Evolutionary conservation across 2,113 vertebrate species (phyloP), one percentile per base, ranked within the genome.

Genomic region (Lycocorax pyrrhopterus): DNA sequence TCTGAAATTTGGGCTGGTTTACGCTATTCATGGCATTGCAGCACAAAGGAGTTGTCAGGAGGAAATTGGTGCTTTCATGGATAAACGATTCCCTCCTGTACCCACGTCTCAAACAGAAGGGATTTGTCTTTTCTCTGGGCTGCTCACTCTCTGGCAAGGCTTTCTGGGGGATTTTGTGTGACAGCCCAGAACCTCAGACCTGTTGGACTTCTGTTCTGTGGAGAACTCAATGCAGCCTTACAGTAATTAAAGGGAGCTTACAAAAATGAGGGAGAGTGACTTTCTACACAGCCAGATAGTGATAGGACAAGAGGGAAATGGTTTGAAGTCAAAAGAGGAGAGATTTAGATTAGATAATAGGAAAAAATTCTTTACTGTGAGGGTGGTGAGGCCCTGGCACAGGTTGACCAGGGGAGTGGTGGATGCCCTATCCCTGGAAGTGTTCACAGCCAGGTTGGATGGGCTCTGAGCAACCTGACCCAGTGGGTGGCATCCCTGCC

Each of bases 1-100:
- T 43, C 68, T 46, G 56, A 53, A 66, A 32, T n/a, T 44, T 8
- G 56, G 58, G 51, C 72, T 46, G 37, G 2, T 84, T 91, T 60
- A 25, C n/a, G 25, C 55, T 46, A 1, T 46, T 49, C 2, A 0
- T 1, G 26, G 71, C 63, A 69, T 15, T 0, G 7, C 47, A 56
- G 49, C 71, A 52, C 39, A 56, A 5, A 41, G 79, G 53, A 16
- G 0, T 15, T 64, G 74, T 60, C 78, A 10, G 73, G 72, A 90
- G 86, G 91, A 93, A 95, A 87, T 26, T 1, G 46, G 81, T 43
- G 43, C 47, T 92, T 90, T 71, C 78, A 53, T 1, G 19, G 79
- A 25, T 51, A 71, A 93, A 74, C 12, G 9, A 12, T 44, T 75
- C 59, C 60, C 60, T 81, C 56, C 55, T 20, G 1, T 33, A 23